Conservation (phyloP, 1,140 invertebrate species). For the Macrotrachela quadricornifera region DNA sequence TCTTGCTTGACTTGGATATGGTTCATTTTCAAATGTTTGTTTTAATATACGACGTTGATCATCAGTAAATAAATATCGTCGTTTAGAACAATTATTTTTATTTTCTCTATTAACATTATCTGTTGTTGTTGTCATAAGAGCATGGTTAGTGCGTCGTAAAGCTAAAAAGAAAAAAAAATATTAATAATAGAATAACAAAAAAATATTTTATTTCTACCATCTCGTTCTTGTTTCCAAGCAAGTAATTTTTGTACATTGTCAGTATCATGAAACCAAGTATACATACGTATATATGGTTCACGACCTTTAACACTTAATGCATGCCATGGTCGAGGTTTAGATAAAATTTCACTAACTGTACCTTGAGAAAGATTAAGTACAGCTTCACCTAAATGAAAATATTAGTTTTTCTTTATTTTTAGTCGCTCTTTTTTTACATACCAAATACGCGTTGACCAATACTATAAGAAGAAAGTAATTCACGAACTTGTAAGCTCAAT, state of each 20-base stretch:
- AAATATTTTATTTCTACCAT: neutral
- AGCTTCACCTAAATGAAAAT: slow-evolving; percentile 68
- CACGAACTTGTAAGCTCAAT: slow-evolving; percentile 40
- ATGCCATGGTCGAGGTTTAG: slow-evolving; percentile 95
- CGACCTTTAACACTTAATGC: slow-evolving; percentile 93
- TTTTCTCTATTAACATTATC: neutral
- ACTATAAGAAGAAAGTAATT: slow-evolving; percentile 87
- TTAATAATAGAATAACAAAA: no score
- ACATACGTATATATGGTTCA: slow-evolving; percentile 94
- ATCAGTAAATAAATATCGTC: slow-evolving; percentile 68
- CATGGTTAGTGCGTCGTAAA: no score
- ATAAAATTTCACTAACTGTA: slow-evolving; percentile 80
- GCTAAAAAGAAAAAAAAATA: no score
- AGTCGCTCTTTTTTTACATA: no score
- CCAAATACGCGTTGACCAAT: slow-evolving; percentile 90
- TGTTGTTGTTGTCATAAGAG: no score
- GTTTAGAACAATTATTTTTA: neutral
- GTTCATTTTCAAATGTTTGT: slow-evolving; percentile 68
- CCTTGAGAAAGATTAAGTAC: slow-evolving; percentile 78
- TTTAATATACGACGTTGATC: slow-evolving; percentile 80
- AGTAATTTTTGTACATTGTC: slow-evolving; percentile 69
- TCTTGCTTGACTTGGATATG: slow-evolving; percentile 70
- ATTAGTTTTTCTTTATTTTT: no score
- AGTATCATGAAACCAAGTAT: slow-evolving; percentile 78
- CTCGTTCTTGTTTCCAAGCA: slow-evolving; percentile 39